Percentiles rank a stretch among this genome's conserved stretches.
Conservation (phyloP, 1,140 invertebrate species). For the Hypsibius dujardini region DNA sequence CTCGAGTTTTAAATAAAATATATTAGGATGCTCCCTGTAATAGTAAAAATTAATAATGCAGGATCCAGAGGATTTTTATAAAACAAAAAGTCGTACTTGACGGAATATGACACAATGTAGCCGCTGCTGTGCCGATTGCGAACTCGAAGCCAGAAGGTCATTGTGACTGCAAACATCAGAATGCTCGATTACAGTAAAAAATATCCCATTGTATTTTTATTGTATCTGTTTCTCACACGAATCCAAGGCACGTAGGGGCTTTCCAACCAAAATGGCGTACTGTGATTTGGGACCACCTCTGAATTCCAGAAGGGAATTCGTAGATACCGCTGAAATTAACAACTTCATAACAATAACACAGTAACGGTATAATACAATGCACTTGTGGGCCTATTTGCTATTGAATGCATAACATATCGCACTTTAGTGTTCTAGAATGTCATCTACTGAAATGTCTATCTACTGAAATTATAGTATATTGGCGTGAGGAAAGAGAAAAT, state of each 20-base stretch:
- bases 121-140: not conserved
- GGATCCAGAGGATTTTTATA: not conserved
- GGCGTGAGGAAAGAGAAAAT: too few relatives aligned
- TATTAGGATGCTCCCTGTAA: not conserved
- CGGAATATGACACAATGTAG: constrained; percentile 1
- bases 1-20: not conserved
- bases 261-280: constrained; percentile 5
- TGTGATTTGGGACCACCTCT: not conserved
- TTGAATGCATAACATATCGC: too few relatives aligned
- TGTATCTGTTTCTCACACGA: too few relatives aligned
- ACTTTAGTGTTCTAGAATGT: too few relatives aligned
- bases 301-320: not conserved
- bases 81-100: not conserved
- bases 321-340: not conserved
- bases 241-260: constrained; percentile 3
- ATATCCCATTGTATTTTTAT: too few relatives aligned
- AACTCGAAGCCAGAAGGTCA: not conserved
- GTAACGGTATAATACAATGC: not conserved
- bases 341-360: not conserved
- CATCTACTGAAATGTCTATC: too few relatives aligned
- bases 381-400: not conserved
- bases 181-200: too few relatives aligned
- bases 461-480: too few relatives aligned
- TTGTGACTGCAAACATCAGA: too few relatives aligned
- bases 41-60: not conserved